Base-by-base conservation (phyloP, 1,140 invertebrate species). In the Drosophila ogumai region DNA sequence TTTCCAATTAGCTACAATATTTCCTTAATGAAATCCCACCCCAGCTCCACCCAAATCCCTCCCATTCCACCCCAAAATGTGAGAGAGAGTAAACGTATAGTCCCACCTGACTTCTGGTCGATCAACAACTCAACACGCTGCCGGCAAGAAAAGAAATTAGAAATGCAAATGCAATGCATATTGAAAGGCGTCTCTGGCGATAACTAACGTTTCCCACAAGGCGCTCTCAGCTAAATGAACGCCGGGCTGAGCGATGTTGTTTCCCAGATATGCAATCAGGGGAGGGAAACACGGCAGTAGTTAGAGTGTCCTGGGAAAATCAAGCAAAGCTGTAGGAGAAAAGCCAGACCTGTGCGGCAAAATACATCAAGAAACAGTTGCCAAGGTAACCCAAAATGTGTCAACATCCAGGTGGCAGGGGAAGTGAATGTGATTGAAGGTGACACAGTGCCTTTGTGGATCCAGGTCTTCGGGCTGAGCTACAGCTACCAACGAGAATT, bases 141-240 rank as follows among this genome's bases (percentile, higher is more conserved):
- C 6, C 15, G 71, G 54, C 61, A 31, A 52, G 28, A 54, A 59
- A 43, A 76, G 73, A 76, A 77, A 76, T 76, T 77, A 67, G 74
- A 76, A 76, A 76, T 76, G 73, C 74, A 76, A 76, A 76, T 76
- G 73, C 54, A 76, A 76, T 76, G 73, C 73, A 77, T 67, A 76
- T 76, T 66, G 54, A 76, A 76, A 76, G 74, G 55, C 31, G 50
- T 54, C 22, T 60, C 55, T 12, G 15, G 56, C 60, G 74, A 76
- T 60, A 76, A 67, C 55, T 59, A 76, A 67, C 64, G 66, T 77
- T 68, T 76, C 73, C 73, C 74, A 59, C 55, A 68, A 76, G 74
- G 32, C 63, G 38, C 54, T 76, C 34, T 60, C 32, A 43, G 64
- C 65, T 61, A 77, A 77, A 67, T 77, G 64, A 77, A 77, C 50